Conservation (phyloP, 2,797 vertebrate species). For the Parotocinclus haroldoi region DNA sequence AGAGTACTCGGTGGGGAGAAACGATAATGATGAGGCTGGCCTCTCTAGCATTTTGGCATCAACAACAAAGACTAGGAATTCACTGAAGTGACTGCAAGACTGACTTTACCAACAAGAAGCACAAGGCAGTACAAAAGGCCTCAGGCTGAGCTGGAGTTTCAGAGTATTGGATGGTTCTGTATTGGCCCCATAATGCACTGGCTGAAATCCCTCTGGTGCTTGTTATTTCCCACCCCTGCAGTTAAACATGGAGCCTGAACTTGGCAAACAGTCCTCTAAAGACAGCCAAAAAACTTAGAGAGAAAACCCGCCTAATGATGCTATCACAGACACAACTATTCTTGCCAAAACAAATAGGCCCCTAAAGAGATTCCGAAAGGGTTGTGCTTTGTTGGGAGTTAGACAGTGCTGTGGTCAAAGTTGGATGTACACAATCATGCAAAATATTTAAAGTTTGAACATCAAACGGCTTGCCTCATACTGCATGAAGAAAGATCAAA, state of each 20-base stretch:
- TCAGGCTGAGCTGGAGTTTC: conserved; percentile 51
- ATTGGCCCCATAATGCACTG: conserved; percentile 45
- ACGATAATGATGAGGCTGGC: conserved; percentile 65
- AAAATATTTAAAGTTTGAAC: conserved; percentile 1
- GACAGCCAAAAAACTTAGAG: conserved; percentile 48
- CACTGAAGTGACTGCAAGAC: conserved; percentile 58
- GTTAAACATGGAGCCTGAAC: conserved; percentile 60
- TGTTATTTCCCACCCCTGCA: conserved; percentile 81
- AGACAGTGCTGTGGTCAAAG: conserved; percentile 7
- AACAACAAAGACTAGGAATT: conserved; percentile 66
- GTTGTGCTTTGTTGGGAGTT: conserved; percentile 35
- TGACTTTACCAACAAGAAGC: conserved; percentile 53
- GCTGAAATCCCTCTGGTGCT: conserved; percentile 76
- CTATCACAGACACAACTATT: conserved; percentile 45
- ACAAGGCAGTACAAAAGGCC: conserved; percentile 57
- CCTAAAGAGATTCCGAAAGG: conserved; percentile 41
- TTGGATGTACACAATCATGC: background rate
- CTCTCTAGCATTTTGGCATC: conserved; percentile 56
- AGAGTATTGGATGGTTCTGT: conserved; percentile 38
- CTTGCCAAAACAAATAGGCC: conserved; percentile 38
- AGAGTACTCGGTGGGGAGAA: conserved; percentile 67
- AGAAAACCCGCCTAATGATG: conserved; percentile 62
- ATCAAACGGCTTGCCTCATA: background rate
- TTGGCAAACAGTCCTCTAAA: conserved; percentile 50
- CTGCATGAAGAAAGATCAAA: conserved; percentile 7